Conservation (phyloP, 2,113 vertebrate genomes). For the Cephalopterus ornatus region DNA sequence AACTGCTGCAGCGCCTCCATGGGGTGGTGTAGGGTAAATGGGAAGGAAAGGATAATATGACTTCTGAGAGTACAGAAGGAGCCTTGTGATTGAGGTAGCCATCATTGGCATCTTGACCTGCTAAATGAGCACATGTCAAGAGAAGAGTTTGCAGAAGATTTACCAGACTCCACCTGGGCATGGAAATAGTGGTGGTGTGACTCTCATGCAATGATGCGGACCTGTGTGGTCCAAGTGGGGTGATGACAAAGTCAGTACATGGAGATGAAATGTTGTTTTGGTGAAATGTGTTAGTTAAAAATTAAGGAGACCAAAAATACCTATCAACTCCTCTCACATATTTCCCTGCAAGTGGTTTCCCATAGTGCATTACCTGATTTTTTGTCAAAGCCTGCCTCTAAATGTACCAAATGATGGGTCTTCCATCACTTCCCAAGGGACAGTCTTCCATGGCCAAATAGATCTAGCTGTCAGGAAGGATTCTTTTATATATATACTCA, state of each 20-base stretch:
- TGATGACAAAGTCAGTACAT: neutral
- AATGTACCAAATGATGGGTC: neutral
- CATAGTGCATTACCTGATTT: neutral
- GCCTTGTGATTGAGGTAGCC: fast-evolving
- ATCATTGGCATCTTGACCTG: neutral
- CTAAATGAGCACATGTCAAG: fast-evolving
- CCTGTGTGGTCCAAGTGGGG: neutral
- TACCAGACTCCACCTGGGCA: neutral
- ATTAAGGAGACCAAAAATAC: neutral
- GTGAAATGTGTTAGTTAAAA: neutral
- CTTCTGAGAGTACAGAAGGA: neutral
- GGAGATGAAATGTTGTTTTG: neutral
- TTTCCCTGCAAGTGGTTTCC: neutral
- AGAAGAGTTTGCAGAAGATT: neutral
- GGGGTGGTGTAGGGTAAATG: fast-evolving
- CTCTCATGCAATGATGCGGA: fast-evolving
- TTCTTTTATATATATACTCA: slow-evolving; percentile 13
- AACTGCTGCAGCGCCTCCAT: neutral
- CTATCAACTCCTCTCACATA: neutral
- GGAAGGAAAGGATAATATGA: neutral
- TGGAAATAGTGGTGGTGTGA: neutral
- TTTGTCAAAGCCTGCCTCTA: neutral
- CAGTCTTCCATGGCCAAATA: neutral
- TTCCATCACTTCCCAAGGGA: slow-evolving; percentile 27
- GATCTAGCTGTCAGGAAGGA: slow-evolving; percentile 7